Evolutionary conservation across 2,113 vertebrate species (phyloP).

Genomic region (Peucedramus taeniatus): DNA sequence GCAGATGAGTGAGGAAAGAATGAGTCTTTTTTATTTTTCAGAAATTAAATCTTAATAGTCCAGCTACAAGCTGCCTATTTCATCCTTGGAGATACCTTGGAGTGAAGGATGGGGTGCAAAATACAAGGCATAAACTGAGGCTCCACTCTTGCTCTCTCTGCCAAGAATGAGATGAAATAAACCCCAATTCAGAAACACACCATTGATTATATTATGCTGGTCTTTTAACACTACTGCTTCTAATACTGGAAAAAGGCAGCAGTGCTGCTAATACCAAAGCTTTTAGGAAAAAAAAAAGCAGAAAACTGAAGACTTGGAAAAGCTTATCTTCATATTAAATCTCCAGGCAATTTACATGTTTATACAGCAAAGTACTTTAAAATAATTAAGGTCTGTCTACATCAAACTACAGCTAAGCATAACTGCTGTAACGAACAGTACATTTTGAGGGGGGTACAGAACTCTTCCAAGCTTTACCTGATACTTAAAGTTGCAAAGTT

Average conservation of each 20-base stretch:
- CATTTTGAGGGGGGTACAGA: background rate
- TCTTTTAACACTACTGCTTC: background rate
- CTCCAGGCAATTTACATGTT: background rate
- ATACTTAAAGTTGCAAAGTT: background rate
- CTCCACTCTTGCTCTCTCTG: background rate
- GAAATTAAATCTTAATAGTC: background rate
- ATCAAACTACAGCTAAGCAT: background rate
- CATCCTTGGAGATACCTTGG: no score
- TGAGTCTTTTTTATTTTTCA: background rate
- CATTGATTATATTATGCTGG: background rate
- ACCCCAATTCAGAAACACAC: background rate
- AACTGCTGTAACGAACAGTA: background rate
- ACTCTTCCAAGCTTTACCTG: background rate
- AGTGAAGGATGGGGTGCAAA: background rate
- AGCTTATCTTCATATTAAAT: background rate
- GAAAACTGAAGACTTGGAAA: background rate
- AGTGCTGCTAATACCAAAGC: background rate
- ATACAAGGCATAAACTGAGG: background rate
- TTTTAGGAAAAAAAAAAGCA: background rate
- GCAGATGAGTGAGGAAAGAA: background rate
- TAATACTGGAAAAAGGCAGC: background rate
- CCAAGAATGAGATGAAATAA: background rate
- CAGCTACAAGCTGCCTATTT: background rate
- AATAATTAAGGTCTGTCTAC: background rate
- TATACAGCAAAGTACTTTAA: background rate